A percentile compares a stretch with the other conserved stretches of the same genome.
Conservation (phyloP, 2,797 vertebrate genomes). For the Oceanodroma leucorhoa region DNA sequence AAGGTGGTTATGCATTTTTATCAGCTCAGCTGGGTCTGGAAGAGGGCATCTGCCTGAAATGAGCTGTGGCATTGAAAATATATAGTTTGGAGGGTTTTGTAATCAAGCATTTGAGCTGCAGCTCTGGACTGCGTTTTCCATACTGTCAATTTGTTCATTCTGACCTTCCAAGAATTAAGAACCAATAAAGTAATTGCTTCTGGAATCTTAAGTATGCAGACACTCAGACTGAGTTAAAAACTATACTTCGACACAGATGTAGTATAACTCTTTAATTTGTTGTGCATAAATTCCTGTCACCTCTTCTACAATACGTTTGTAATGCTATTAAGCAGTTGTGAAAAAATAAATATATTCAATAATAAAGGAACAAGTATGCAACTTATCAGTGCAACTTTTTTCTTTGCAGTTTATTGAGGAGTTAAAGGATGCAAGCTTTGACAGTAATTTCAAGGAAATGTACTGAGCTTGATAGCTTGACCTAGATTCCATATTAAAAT, state of each 20-base stretch:
- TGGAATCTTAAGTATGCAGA: neutral
- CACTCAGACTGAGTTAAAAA: neutral
- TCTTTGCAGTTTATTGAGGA: neutral
- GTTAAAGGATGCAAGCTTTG: conserved; percentile 8
- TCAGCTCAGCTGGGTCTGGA: conserved; percentile 56
- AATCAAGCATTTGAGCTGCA: neutral
- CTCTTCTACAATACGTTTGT: neutral
- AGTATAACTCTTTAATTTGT: neutral
- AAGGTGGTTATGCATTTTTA: conserved; percentile 62
- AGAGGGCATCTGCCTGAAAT: conserved; percentile 17
- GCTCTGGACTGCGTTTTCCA: neutral
- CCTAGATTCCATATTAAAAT: conserved; percentile 29
- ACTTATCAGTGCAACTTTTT: neutral
- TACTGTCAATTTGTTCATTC: neutral
- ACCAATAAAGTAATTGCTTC: neutral
- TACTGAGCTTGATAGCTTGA: conserved; percentile 1
- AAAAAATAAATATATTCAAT: neutral
- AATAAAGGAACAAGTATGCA: neutral
- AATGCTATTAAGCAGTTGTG: neutral
- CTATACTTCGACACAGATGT: neutral
- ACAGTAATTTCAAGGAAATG: conserved; percentile 1
- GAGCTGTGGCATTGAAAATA: conserved; percentile 21
- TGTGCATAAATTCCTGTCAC: neutral
- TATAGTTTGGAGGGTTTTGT: neutral
- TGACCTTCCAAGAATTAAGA: neutral